Conservation (phyloP, 2,113 vertebrate species). For the Circaetus cinerascens region DNA sequence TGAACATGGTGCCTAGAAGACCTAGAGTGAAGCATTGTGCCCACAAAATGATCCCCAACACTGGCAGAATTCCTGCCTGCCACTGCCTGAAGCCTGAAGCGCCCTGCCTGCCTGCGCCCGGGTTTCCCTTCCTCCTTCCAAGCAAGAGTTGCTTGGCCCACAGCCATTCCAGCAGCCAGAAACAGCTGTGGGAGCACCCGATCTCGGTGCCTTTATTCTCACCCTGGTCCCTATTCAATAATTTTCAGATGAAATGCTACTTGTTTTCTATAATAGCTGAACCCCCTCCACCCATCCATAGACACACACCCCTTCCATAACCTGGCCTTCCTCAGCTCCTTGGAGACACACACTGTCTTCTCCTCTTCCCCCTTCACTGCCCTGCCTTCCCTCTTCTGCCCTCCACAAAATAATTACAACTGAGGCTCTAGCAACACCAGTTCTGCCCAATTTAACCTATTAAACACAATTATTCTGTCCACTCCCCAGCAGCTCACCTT, state of each 20-base stretch:
- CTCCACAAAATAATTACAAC: not conserved
- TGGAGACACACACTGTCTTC: not conserved
- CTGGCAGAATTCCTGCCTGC: not conserved
- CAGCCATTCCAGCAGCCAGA: not conserved
- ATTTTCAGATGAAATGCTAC: not conserved
- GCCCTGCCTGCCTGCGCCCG: accelerated
- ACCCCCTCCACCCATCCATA: not conserved
- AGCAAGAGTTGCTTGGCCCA: too few species aligned
- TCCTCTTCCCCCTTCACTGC: not conserved
- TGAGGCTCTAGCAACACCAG: not conserved
- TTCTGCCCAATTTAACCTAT: not conserved
- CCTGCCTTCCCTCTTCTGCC: not conserved
- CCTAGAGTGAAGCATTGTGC: not conserved
- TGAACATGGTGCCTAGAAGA: not conserved
- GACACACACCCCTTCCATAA: not conserved
- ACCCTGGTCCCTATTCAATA: accelerated
- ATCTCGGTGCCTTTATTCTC: not conserved
- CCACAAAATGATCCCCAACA: not conserved
- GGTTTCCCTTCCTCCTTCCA: not conserved
- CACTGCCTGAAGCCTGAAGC: not conserved
- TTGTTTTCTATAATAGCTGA: not conserved
- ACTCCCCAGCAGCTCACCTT: not conserved
- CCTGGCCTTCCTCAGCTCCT: not conserved
- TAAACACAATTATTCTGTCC: not conserved
- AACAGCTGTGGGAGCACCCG: accelerated